Evolutionary conservation across 1,140 invertebrate genomes (phyloP), one percentile per base, ranked within the genome.

Genomic region (Adelges cooleyi): DNA sequence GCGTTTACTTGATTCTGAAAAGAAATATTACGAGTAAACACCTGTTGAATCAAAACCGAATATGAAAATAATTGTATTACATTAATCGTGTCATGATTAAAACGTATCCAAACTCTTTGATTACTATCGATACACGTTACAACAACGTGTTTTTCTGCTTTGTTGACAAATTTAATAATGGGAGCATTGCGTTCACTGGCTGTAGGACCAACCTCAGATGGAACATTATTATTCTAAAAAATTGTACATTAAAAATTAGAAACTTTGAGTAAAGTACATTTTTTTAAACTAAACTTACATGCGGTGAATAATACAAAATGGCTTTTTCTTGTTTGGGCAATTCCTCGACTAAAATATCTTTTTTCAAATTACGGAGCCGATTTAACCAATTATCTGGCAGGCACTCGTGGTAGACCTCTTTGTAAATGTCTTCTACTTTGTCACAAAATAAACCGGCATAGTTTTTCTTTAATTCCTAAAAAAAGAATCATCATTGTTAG

Each of bases 361-460:
- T 48, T 20, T n/a, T 13, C 18, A 62, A 44, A 2, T 27, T 5
- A 5, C 18, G 5, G 1, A 62, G 40, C 6, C 4, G 11, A 46
- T 8, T 6, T 11, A 62, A 62, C 54, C 54, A 62, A 3, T 62
- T 20, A 44, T 10, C 25, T 27, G 54, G 54, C 0, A 62, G 46
- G 15, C 42, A 17, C 11, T 62, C 54, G 29, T 29, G 27, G 20
- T 62, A 62, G 9, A 29, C 54, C 18, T 62, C 25, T 62, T 46
- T 62, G 27, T 62, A 62, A 62, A 62, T 27, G 29, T 46, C 18
- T 62, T 44, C 54, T 5, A 62, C 25, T 29, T 46, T 46, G 27
- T 62, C 54, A 46, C 54, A 62, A 11, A 62, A 62, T 46, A 62
- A 23, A 6, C 54, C 54, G 15, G 40, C 54, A 46, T 46, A 62